Conservation (phyloP, 2,888 invertebrate genomes). For the Athetis lepigone region DNA sequence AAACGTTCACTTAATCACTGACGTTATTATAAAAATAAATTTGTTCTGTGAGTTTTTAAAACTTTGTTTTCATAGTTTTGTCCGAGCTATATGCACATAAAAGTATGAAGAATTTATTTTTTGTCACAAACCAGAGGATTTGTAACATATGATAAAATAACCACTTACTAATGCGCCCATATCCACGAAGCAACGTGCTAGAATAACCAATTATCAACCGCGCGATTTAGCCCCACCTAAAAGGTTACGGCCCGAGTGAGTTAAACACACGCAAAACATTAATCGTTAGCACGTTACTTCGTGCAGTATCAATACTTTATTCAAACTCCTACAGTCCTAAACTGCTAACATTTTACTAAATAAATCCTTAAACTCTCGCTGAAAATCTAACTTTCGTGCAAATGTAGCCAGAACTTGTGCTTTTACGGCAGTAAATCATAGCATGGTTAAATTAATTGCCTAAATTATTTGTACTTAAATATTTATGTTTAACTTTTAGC, state of each 20-base stretch:
- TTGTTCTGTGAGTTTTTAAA: too few relatives aligned
- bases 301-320: conserved; percentile 42
- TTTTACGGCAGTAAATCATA: conserved; percentile 38
- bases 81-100: too few relatives aligned
- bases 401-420: conserved; percentile 45
- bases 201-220: neutral
- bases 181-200: too few relatives aligned
- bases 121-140: too few relatives aligned
- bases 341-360: conserved; percentile 52
- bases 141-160: too few relatives aligned
- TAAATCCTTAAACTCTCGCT: conserved; percentile 50
- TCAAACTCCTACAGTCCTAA: conserved; percentile 37
- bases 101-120: too few relatives aligned
- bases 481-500: conserved; percentile 16
- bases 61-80: too few relatives aligned
- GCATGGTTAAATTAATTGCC: conserved; percentile 35
- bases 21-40: too few relatives aligned
- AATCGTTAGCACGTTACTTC: conserved; percentile 8
- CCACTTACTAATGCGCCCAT: too few relatives aligned
- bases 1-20: too few relatives aligned
- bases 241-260: neutral
- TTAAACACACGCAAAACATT: conserved; percentile 14
- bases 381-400: conserved; percentile 44
- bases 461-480: conserved; percentile 25
- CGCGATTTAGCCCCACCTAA: neutral